phyloP scores from a whole-genome alignment of 1,140 invertebrate genomes.

The Dendroctonus ponderosae region DNA sequence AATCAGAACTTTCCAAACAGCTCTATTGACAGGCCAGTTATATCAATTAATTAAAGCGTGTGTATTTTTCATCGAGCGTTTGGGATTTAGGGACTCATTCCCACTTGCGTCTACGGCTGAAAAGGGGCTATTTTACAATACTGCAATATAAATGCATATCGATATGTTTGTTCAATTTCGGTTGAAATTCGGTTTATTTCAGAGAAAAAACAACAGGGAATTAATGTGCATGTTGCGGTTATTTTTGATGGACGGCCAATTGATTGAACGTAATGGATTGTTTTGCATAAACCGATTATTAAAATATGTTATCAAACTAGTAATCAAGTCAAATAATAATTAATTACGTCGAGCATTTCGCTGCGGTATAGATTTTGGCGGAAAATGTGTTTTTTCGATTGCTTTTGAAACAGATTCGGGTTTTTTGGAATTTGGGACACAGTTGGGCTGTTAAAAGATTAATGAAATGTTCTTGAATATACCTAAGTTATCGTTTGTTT shows the following conservation, averaged over 20 bases:
- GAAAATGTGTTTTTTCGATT: no score
- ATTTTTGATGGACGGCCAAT: conserved; percentile 11
- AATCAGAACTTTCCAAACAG: not conserved
- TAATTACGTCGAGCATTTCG: no score
- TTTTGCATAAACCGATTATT: conserved; percentile 1
- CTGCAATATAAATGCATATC: conserved; percentile 28
- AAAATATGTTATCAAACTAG: no score
- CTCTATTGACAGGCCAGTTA: conserved; percentile 13
- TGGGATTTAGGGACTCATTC: not conserved
- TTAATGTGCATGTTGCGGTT: conserved; percentile 10
- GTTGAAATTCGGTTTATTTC: conserved; percentile 14
- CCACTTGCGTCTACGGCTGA: not conserved
- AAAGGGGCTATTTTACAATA: conserved; percentile 15
- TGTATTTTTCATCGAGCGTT: conserved; percentile 16
- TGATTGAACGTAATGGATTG: conserved; percentile 18
- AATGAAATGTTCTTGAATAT: no score
- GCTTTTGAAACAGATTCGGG: no score
- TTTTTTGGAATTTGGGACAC: no score
- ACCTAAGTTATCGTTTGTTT: no score
- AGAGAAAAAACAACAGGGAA: conserved; percentile 13
- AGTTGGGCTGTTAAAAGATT: no score
- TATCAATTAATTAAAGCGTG: conserved; percentile 27
- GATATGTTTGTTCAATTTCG: conserved; percentile 26
- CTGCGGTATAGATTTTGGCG: no score
- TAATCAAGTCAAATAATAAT: no score